Percentiles rank a stretch among this genome's conserved stretches.
Conservation (phyloP, 2,888 invertebrate genomes). For the Drosophila subsilvestris region DNA sequence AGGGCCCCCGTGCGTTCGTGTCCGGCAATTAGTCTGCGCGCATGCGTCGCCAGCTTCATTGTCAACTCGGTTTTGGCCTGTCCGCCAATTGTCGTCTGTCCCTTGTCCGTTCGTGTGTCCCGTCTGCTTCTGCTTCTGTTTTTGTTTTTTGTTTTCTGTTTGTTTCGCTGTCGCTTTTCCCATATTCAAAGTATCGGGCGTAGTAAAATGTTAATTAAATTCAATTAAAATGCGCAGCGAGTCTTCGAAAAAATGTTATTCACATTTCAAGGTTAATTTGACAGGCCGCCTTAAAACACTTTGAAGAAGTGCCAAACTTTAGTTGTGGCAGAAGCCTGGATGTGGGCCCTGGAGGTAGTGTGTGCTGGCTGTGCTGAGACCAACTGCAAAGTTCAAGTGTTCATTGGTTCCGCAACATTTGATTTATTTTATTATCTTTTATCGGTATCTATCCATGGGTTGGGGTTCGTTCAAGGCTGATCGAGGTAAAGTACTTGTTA, state of each 20-base stretch:
- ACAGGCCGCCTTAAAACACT: conserved; percentile 47
- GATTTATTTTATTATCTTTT: conserved; percentile 49
- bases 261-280: conserved; percentile 76
- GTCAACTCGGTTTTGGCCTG: conserved; percentile 56
- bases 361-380: conserved; percentile 20
- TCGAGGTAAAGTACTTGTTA: conserved; percentile 67
- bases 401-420: conserved; percentile 74
- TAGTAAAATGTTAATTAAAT: conserved; percentile 77
- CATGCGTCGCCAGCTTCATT: conserved; percentile 76
- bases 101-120: conserved; percentile 20
- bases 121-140: background rate
- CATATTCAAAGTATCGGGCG: conserved; percentile 76
- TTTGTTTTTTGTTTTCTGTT: background rate
- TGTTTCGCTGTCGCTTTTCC: conserved; percentile 56
- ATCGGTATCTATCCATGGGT: background rate
- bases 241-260: conserved; percentile 80
- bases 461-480: conserved; percentile 12
- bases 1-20: conserved; percentile 15
- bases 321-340: too few relatives aligned
- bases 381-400: conserved; percentile 42
- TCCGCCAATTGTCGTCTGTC: conserved; percentile 41
- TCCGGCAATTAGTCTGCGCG: conserved; percentile 76
- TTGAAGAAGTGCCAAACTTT: conserved; percentile 72
- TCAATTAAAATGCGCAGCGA: conserved; percentile 77
- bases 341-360: background rate